Conservation (phyloP, 1,140 invertebrate species). For the Yoshiicerus persimilis region DNA sequence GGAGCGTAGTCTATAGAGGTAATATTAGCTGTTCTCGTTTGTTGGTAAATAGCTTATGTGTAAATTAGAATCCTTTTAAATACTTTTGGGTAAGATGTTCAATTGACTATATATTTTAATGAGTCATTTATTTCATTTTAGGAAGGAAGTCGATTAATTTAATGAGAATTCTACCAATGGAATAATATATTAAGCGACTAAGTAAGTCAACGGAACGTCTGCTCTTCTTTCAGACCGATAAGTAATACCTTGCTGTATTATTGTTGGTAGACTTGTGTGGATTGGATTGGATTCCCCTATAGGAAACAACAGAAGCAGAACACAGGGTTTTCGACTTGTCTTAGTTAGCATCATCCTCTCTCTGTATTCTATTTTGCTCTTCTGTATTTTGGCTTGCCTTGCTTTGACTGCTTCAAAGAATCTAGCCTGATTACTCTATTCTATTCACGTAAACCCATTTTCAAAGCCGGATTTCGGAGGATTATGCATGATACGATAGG, state of each 20-base stretch:
- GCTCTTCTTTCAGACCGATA: background rate
- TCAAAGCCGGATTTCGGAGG: constrained; percentile 33
- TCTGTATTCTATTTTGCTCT: background rate
- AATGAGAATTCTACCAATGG: background rate
- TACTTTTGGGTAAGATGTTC: background rate
- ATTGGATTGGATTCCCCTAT: background rate
- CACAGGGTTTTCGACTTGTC: background rate
- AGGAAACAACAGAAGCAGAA: background rate
- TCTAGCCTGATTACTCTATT: constrained; percentile 1
- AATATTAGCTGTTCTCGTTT: too few relatives aligned
- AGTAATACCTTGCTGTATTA: background rate
- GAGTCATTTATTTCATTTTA: background rate
- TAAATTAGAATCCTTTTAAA: too few relatives aligned
- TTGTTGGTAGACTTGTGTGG: background rate
- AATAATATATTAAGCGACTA: background rate
- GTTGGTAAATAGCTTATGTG: too few relatives aligned
- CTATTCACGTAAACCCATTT: constrained; percentile 39
- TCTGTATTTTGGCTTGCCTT: background rate
- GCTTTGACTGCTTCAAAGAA: background rate
- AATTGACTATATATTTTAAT: background rate
- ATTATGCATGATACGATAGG: constrained; percentile 31
- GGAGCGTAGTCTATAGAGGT: too few relatives aligned
- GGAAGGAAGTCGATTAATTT: background rate
- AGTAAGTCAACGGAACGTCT: background rate
- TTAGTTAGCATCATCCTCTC: background rate